Evolutionary conservation across 2,113 vertebrate genomes (phyloP).

Genomic region (Bubalus kerabau): DNA sequence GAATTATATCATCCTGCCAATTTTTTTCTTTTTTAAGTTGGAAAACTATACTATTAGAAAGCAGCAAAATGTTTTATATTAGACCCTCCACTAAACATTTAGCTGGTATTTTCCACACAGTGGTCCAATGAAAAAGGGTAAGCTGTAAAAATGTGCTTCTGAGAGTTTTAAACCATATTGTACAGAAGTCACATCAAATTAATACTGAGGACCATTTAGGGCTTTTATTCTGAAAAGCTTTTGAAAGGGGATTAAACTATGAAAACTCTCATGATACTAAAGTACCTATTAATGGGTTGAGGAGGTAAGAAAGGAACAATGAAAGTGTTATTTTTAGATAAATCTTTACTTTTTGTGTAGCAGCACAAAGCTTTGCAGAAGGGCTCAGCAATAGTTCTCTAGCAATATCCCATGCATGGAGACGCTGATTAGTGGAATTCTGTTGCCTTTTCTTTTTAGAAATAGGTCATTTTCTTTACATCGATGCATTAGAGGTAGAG

Average conservation of each 20-base stretch:
- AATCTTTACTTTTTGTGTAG: conserved; percentile 84
- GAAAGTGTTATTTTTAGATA: conserved; percentile 87
- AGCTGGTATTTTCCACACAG: conserved; percentile 86
- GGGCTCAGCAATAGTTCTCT: conserved; percentile 70
- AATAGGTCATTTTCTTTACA: conserved; percentile 65
- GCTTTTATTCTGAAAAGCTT: conserved; percentile 97
- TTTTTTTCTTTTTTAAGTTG: conserved; percentile 47
- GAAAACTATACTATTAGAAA: conserved; percentile 63
- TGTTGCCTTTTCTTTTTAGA: conserved; percentile 64
- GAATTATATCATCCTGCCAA: conserved; percentile 44
- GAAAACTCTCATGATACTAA: conserved; percentile 98
- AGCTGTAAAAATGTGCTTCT: conserved; percentile 89
- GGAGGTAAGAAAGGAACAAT: conserved; percentile 83
- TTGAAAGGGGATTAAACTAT: conserved; percentile 99
- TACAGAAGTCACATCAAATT: conserved; percentile 99
- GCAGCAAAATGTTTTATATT: conserved; percentile 84
- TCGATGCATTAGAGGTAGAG: conserved; percentile 52
- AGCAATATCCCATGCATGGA: conserved; percentile 69
- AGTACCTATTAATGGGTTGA: conserved; percentile 94
- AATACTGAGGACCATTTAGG: conserved; percentile 98
- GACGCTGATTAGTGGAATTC: conserved; percentile 69
- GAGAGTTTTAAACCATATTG: conserved; percentile 94
- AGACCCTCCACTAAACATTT: conserved; percentile 86
- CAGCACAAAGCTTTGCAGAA: conserved; percentile 80
- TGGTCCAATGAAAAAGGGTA: conserved; percentile 86